These are phyloP conservation scores for Gymnobelideus leadbeateri DNA, from an alignment of 2,113 vertebrate genomes.

Conservation along the genomic window DNA sequence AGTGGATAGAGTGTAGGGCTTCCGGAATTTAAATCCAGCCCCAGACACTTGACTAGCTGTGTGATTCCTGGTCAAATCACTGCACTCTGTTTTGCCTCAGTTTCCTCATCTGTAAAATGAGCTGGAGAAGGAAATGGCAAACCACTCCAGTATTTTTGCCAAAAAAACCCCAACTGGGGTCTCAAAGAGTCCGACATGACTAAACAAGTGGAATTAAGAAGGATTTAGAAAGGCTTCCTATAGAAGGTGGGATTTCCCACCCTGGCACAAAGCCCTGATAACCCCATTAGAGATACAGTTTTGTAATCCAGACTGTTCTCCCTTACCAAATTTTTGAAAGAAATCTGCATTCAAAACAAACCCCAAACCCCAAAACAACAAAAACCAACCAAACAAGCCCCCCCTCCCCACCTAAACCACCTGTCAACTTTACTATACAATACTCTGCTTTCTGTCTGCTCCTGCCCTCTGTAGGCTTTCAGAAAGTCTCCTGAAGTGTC, in stretches of 20 bases:
- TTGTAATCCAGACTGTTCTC: not conserved
- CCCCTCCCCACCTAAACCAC: too few species aligned
- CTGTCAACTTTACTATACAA: not conserved
- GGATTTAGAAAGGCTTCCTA: not conserved
- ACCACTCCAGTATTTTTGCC: not conserved
- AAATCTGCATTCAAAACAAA: not conserved
- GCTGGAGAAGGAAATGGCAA: not conserved
- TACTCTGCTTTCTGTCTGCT: not conserved
- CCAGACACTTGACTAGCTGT: not conserved
- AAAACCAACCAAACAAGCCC: too few species aligned
- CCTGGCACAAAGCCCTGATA: not conserved
- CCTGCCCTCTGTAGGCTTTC: not conserved
- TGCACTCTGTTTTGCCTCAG: not conserved
- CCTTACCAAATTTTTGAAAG: not conserved
- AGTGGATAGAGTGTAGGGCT: not conserved
- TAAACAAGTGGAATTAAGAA: not conserved
- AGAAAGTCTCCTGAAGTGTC: not conserved
- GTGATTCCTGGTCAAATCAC: not conserved
- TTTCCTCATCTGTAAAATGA: not conserved
- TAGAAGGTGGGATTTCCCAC: not conserved
- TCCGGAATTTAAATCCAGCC: not conserved
- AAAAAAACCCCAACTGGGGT: too few species aligned
- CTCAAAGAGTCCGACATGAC: too few species aligned
- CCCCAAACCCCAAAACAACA: too few species aligned
- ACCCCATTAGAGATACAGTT: not conserved